Evolutionary conservation across 1,140 invertebrate genomes (phyloP), one percentile per base, ranked within the genome.

Genomic region (Zelostemma sp.): DNA sequence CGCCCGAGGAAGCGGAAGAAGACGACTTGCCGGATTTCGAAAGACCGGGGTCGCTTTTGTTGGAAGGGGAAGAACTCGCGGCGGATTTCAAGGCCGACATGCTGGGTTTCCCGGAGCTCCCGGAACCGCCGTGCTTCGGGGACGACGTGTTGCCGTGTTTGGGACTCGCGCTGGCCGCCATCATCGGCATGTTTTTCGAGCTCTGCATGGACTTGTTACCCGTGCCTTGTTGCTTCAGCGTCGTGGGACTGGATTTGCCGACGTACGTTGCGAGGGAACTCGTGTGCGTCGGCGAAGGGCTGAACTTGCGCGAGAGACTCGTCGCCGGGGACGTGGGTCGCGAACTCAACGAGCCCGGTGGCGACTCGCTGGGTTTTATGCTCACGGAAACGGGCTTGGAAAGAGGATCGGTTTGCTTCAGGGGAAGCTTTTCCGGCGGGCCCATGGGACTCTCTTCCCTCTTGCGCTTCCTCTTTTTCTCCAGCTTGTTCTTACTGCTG

Each of bases 61-160:
- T 56, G 0, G 81, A 88, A 51, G 89, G 89, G 1, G 89, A 90
- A n/a, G n/a, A 35, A 72, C 88, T 91, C 1, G 92, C 89, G 0
- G 92, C 91, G 16, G 91, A 93, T 77, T 95, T 95, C n/a, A 95
- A 79, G 0, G 93, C 89, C 0, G 93, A 94, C 90, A 96, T 94
- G 73, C 93, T 95, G 0, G 94, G 94, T 77, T 96, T 96, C 0
- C 94, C 93, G 0, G 92, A 91, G 62, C 92, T 90, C 0, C 88
- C 85, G 1, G 86, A 87, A 12, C 83, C 89, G 49, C 87, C 88
- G 59, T 94, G 93, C 80, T 94, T 94, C 8, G 92, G 91, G 2
- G 92, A 93, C 16, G 90, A 91, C 0, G 90, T 91, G 80, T 80
- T 88, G 80, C 80, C 88, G 78, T 87, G 88, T 81, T 90, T 90